phyloP scores from a whole-genome alignment of 2,113 vertebrate genomes.

The Xiphias gladius region DNA sequence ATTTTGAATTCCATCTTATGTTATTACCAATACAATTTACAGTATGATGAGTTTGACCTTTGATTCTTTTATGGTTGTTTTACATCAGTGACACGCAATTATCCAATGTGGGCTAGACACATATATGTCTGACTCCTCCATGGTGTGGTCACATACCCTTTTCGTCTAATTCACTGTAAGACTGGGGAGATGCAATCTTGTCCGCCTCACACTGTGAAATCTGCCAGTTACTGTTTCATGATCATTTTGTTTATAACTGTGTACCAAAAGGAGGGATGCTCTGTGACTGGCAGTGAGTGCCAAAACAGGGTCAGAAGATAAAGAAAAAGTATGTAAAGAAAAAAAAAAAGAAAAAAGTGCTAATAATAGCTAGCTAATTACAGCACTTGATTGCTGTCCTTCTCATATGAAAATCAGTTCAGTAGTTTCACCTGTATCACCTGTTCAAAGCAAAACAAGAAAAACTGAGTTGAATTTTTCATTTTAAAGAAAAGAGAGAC shows the following conservation, averaged over 20 bases:
- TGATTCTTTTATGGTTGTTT: constrained; percentile 16
- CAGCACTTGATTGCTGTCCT: no score
- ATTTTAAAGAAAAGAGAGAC: no score
- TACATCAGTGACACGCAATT: constrained; percentile 12
- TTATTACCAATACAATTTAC: constrained; percentile 14
- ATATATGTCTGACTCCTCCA: neutral
- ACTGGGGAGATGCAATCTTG: neutral
- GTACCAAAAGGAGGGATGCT: neutral
- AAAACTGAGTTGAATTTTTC: no score
- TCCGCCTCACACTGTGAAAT: no score
- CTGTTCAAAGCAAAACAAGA: no score
- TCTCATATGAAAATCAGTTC: neutral
- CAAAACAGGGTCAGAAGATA: neutral
- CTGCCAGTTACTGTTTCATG: no score
- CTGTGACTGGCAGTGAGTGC: neutral
- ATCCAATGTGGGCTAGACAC: constrained; percentile 6
- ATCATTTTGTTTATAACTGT: neutral
- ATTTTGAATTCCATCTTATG: constrained; percentile 14
- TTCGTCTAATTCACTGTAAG: neutral
- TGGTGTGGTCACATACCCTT: neutral
- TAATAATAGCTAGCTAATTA: no score
- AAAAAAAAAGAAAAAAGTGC: no score
- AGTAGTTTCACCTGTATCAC: neutral
- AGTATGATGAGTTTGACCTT: constrained; percentile 35
- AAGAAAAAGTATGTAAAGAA: no score